Conservation (phyloP, 1,140 invertebrate species). For the Saccostrea glomerata region DNA sequence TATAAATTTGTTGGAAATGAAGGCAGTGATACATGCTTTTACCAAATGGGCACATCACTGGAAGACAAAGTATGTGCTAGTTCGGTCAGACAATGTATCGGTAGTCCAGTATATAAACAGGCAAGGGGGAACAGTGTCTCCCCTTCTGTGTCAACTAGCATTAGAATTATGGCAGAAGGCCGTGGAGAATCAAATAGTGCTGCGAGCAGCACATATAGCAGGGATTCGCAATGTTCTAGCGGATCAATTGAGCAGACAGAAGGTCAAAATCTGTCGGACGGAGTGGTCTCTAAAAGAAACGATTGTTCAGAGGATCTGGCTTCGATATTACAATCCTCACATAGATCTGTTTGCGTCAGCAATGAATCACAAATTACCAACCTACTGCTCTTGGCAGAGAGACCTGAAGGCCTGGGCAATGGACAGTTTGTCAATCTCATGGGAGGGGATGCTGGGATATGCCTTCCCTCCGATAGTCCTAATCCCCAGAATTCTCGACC, state of each 20-base stretch:
- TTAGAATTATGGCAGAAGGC: slow-evolving; percentile 23
- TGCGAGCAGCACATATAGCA: slow-evolving; percentile 44
- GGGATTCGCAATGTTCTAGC: slow-evolving; percentile 23
- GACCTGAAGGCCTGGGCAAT: neutral
- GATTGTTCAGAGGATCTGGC: too few species aligned
- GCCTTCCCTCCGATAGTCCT: neutral
- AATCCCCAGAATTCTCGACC: neutral
- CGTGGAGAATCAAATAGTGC: neutral
- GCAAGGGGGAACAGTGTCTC: slow-evolving; percentile 46
- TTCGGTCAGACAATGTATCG: slow-evolving; percentile 43
- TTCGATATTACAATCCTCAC: too few species aligned
- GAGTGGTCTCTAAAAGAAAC: slow-evolving; percentile 25
- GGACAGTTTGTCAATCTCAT: neutral
- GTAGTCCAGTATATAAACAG: slow-evolving; percentile 48
- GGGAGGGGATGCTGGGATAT: neutral
- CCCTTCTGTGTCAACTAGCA: slow-evolving; percentile 15
- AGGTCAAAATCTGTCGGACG: neutral
- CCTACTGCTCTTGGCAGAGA: neutral
- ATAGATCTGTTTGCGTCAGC: too few species aligned
- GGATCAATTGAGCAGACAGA: neutral
- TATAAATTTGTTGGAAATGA: slow-evolving; percentile 54
- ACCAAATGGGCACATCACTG: neutral
- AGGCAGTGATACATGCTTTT: slow-evolving; percentile 48
- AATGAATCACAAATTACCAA: neutral
- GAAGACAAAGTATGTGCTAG: neutral